A percentile compares a stretch with the other conserved stretches of the same genome.
These are phyloP conservation scores for Phylloscopus trochiloides DNA, from an alignment of 2,113 vertebrate genomes.

Conservation along the genomic window DNA sequence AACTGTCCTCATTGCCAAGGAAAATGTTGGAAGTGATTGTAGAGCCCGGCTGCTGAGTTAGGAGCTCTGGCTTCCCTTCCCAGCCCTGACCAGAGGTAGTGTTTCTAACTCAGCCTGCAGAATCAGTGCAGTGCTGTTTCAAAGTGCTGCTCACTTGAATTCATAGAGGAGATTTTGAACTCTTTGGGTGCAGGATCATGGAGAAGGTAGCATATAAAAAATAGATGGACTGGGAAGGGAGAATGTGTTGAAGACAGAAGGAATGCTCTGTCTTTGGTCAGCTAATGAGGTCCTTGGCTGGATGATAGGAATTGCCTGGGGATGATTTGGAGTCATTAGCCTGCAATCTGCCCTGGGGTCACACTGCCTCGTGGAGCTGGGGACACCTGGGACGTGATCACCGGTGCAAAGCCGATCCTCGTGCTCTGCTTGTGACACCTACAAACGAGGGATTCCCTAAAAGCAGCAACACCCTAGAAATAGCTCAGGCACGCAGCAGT, in stretches of 20 bases:
- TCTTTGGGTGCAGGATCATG: background rate
- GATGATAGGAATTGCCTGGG: accelerated
- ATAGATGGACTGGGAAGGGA: background rate
- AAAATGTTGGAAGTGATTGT: accelerated
- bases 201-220: background rate
- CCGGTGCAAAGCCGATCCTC: background rate
- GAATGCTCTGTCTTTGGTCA: background rate
- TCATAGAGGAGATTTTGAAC: background rate
- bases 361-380: background rate
- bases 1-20: background rate
- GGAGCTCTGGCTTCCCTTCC: background rate
- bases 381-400: background rate
- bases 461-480: background rate
- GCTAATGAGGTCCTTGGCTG: background rate
- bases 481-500: background rate
- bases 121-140: background rate
- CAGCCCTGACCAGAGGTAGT: background rate
- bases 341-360: background rate
- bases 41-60: background rate
- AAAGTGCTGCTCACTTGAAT: accelerated
- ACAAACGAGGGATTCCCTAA: background rate
- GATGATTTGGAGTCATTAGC: background rate
- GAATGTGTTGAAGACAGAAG: background rate
- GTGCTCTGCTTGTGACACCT: background rate
- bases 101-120: background rate